phyloP scores from a whole-genome alignment of 2,797 vertebrate species.

The Phylloscopus collybita region DNA sequence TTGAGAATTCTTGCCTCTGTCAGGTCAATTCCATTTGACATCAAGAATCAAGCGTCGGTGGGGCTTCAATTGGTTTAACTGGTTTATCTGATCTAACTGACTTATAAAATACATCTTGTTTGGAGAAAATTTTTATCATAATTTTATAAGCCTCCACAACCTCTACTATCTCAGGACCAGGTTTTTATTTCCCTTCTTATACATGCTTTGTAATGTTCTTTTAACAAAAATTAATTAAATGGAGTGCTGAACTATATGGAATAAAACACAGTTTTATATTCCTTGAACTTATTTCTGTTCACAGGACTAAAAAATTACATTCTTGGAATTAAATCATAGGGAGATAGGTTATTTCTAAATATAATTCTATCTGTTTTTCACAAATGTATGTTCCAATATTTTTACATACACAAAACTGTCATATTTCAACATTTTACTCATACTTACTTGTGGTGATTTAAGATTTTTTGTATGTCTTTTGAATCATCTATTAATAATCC shows the following conservation, averaged over 20 bases:
- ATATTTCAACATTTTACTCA: background rate
- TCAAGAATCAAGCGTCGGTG: background rate
- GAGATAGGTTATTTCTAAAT: background rate
- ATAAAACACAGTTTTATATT: background rate
- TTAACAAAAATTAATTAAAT: background rate
- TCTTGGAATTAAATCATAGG: background rate
- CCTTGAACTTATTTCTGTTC: background rate
- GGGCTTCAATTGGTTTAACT: background rate
- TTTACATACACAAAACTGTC: background rate
- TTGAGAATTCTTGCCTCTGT: no score
- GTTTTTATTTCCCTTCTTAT: background rate
- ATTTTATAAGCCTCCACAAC: background rate
- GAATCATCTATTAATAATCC: background rate
- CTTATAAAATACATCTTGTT: background rate
- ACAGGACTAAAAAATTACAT: background rate
- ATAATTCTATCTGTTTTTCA: background rate
- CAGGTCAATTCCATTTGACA: background rate
- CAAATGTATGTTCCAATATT: background rate
- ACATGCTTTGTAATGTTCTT: background rate
- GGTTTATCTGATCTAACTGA: background rate
- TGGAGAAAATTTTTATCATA: background rate
- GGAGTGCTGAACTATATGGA: background rate
- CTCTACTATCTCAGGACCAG: background rate
- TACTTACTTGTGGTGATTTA: background rate
- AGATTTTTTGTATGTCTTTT: background rate